Percentiles rank a stretch among this genome's conserved stretches.
These are phyloP conservation scores for Onychomys arenicola DNA, from an alignment of 2,797 vertebrate genomes.

Conservation along the genomic window DNA sequence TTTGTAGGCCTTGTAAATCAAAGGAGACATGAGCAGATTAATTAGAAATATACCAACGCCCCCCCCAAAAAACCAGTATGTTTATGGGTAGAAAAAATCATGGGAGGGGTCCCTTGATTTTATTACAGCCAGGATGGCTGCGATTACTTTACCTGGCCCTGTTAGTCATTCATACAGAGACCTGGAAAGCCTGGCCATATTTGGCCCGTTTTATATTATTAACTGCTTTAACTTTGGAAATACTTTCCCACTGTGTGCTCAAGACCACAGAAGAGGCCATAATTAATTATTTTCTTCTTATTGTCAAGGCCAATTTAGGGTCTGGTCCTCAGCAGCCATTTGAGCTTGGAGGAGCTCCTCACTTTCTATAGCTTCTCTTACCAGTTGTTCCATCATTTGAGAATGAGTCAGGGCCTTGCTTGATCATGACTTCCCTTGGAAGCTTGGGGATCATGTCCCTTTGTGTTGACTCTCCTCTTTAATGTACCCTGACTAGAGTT, in stretches of 20 bases:
- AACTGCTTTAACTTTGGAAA: not conserved
- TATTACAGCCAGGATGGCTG: not conserved
- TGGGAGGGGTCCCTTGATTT: not conserved
- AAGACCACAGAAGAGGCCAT: too few species aligned
- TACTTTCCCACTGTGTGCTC: not conserved
- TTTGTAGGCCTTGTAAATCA: not conserved
- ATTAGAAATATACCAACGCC: not conserved
- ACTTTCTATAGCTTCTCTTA: not conserved
- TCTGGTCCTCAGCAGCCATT: not conserved
- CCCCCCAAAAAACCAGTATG: not conserved
- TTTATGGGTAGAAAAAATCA: not conserved
- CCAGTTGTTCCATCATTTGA: not conserved
- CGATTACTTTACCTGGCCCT: not conserved
- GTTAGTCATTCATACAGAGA: not conserved
- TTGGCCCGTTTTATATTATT: not conserved
- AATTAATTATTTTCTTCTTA: not conserved
- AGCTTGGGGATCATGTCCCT: not conserved
- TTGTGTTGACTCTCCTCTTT: not conserved
- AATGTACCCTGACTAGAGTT: not conserved
- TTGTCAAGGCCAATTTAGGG: not conserved
- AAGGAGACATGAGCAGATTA: not conserved
- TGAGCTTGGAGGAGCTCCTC: not conserved
- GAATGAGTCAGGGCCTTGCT: not conserved
- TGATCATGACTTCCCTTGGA: not conserved
- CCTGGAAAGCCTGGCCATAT: not conserved